These are phyloP conservation scores for Aphidius gifuensis DNA, from an alignment of 1,140 invertebrate species.

Conservation along the genomic window DNA sequence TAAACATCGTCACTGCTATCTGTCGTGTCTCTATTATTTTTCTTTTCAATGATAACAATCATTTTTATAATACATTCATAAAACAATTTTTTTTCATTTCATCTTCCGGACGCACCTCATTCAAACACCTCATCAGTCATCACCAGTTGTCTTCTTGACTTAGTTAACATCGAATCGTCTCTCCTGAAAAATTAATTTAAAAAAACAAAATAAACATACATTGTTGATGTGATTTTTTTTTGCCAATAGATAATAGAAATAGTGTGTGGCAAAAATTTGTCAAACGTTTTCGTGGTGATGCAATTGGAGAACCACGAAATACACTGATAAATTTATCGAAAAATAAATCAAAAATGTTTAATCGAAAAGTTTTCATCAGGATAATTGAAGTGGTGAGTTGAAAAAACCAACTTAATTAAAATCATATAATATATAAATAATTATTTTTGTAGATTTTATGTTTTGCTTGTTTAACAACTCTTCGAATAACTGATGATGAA, in stretches of 20 bases:
- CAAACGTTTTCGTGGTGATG: background rate
- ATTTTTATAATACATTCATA: too few relatives aligned
- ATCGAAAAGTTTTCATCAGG: conserved; percentile 54
- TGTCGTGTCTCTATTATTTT: conserved; percentile 35
- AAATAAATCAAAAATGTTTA: conserved; percentile 43
- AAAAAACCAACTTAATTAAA: background rate
- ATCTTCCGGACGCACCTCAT: conserved; percentile 15
- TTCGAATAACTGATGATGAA: conserved; percentile 70
- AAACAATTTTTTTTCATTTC: background rate
- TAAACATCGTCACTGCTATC: conserved; percentile 34
- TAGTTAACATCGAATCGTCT: too few relatives aligned
- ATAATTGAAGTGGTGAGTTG: conserved; percentile 57
- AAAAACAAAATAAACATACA: background rate
- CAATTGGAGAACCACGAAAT: background rate
- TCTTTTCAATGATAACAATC: background rate
- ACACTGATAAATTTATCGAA: background rate
- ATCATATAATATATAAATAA: background rate
- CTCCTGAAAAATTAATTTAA: background rate
- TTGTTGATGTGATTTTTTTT: background rate
- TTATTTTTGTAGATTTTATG: conserved; percentile 60
- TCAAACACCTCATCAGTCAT: background rate
- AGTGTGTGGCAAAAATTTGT: conserved; percentile 1
- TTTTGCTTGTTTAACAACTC: conserved; percentile 64
- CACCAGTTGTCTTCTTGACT: background rate
- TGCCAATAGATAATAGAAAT: too few relatives aligned